Evolutionary conservation across 2,113 vertebrate genomes (phyloP).

Genomic region (Jacana jacana): DNA sequence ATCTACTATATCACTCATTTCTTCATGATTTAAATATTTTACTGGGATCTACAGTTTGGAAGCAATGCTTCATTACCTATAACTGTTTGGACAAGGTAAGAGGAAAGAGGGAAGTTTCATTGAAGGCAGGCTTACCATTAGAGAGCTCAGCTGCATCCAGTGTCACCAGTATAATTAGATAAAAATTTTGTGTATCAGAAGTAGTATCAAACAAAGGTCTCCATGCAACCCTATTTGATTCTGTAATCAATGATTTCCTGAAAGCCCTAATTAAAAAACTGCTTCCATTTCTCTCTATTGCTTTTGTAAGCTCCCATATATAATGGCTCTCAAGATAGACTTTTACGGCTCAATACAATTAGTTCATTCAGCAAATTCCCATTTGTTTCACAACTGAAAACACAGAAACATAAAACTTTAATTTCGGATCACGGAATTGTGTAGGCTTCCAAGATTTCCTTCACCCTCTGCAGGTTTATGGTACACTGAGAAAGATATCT

Average conservation of each 20-base stretch:
- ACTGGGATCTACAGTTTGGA: background rate
- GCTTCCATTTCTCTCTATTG: slow-evolving; percentile 29
- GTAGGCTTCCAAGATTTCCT: background rate
- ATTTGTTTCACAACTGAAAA: slow-evolving; percentile 46
- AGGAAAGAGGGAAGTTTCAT: background rate
- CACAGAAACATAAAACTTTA: background rate
- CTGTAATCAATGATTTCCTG: slow-evolving; percentile 53
- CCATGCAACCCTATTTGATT: background rate
- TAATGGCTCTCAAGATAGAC: slow-evolving; percentile 10
- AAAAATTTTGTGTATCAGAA: slow-evolving; percentile 24
- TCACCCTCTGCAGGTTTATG: background rate
- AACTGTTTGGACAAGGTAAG: background rate
- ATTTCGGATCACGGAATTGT: background rate
- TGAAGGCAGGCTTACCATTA: slow-evolving; percentile 9
- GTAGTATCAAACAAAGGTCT: slow-evolving; percentile 33
- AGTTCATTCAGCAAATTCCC: slow-evolving; percentile 53
- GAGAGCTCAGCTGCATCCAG: slow-evolving; percentile 1
- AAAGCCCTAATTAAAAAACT: slow-evolving; percentile 42
- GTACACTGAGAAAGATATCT: background rate
- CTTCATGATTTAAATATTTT: background rate
- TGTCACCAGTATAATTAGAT: slow-evolving; percentile 15
- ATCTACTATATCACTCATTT: background rate
- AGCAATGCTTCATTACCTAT: background rate
- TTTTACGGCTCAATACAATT: slow-evolving; percentile 25
- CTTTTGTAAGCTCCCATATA: background rate